phyloP scores from a whole-genome alignment of 2,113 vertebrate species.

The Tenrec ecaudatus region DNA sequence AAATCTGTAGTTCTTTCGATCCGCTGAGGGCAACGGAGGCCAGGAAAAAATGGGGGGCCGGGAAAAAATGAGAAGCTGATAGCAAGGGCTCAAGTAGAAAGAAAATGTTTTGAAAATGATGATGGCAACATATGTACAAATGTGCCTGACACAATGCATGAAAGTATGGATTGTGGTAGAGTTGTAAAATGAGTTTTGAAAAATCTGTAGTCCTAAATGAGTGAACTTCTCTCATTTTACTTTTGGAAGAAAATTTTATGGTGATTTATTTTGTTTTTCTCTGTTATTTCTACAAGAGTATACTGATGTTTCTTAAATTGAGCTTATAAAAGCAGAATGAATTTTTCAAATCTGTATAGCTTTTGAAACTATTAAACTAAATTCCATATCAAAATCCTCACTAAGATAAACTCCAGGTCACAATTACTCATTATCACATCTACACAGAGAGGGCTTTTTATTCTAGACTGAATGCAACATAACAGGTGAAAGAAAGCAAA shows the following conservation, averaged over 20 bases:
- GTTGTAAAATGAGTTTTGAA: no score
- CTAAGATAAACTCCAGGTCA: background rate
- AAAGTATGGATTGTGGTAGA: no score
- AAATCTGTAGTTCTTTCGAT: no score
- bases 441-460: background rate
- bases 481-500: background rate
- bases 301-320: background rate
- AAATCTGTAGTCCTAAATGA: background rate
- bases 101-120: no score
- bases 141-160: no score
- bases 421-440: background rate
- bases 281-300: background rate
- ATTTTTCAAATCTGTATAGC: background rate
- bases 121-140: no score
- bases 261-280: background rate
- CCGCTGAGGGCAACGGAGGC: no score
- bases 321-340: slow-evolving; percentile 10
- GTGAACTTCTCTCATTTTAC: background rate
- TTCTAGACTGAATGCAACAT: slow-evolving; percentile 8
- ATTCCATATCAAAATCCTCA: background rate
- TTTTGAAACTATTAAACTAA: slow-evolving; percentile 24
- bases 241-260: background rate
- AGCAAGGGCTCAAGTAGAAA: no score
- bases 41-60: no score
- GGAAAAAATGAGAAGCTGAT: no score